A percentile compares a stretch with the other conserved stretches of the same genome.
Evolutionary conservation across 1,140 invertebrate species (phyloP).

Genomic region (Drosophila busckii): DNA sequence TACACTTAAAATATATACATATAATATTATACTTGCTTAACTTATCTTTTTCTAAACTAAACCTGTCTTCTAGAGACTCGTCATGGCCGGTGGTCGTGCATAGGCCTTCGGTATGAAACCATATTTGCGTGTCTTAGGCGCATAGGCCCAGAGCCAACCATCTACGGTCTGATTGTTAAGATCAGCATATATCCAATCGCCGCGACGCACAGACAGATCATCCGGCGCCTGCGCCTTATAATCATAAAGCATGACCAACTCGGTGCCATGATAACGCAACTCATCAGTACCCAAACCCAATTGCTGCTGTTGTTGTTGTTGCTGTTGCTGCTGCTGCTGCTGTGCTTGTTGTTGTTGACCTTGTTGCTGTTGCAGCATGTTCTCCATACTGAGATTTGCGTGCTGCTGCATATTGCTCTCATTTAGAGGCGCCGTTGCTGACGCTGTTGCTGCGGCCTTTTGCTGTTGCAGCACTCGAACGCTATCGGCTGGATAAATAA

Average conservation of each 20-base stretch:
- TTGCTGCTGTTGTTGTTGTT: conserved; percentile 60
- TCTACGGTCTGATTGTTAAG: conserved; percentile 95
- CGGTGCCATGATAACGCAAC: conserved; percentile 89
- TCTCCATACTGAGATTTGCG: conserved; percentile 53
- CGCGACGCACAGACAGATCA: conserved; percentile 91
- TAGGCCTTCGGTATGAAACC: conserved; percentile 97
- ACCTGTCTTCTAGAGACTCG: conserved; percentile 82
- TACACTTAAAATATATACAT: conserved; percentile 22
- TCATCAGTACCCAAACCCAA: conserved; percentile 80
- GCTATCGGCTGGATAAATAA: conserved; percentile 92
- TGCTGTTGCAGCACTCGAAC: conserved; percentile 84
- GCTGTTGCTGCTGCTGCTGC: conserved; percentile 20
- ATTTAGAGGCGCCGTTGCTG: conserved; percentile 22
- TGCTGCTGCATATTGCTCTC: conserved; percentile 49
- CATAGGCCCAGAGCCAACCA: conserved; percentile 97
- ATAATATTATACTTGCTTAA: no score
- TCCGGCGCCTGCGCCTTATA: conserved; percentile 96
- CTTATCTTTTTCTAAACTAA: not conserved
- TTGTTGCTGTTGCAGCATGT: conserved; percentile 39
- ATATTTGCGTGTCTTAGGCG: conserved; percentile 93
- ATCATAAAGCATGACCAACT: conserved; percentile 95
- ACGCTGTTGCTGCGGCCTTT: conserved; percentile 19
- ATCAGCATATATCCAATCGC: conserved; percentile 97
- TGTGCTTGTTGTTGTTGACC: conserved; percentile 28
- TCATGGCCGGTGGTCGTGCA: conserved; percentile 94